Evolutionary conservation across 1,140 invertebrate species (phyloP), one percentile per base, ranked within the genome.

Genomic region (Drosophila lowei): DNA sequence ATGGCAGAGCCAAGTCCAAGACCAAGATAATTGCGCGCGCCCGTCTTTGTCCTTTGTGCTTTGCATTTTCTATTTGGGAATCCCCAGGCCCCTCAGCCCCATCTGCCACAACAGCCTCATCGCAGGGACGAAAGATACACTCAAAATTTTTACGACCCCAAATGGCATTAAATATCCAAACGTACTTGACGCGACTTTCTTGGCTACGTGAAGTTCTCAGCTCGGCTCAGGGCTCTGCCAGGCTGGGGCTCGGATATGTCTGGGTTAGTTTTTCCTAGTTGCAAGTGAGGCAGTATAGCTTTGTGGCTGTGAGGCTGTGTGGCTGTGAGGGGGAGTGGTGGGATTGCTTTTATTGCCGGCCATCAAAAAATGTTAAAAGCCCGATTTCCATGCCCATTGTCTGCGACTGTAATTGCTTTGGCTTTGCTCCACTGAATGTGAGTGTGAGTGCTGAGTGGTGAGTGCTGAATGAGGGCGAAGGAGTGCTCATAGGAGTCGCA

Each of bases 101-200:
- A 52, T 9, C 28, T n/a, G 71, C 34, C 38, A 5, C 34, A 13
- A 13, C 34, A 4, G 53, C 34, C 54, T 41, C 30, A 52, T 60
- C 34, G 21, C 46, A 47, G 34, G 34, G 38, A 41, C 34, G 47
- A 25, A 44, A 77, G 81, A 85, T 81, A 85, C 68, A 81, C 81
- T 78, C 68, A 75, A 88, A 86, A 88, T 53, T 78, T 86, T 86
- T 86, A 86, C 81, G 81, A 86, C 70, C 81, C 52, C 53, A 72
- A 77, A 81, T 74, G 70, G 78, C 81, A 86, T 88, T 86, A 86
- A 86, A 88, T 88, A 81, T 88, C 77, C 78, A 77, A 88, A 78
- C 62, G 77, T 85, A 76, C 79, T 79, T 84, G 79, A 84, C 71
- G 79, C 70, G 71, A 74, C 74, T 78, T 78, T 67, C 76, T 65